phyloP scores from a whole-genome alignment of 2,113 vertebrate species.

The Coptodon rendalli region DNA sequence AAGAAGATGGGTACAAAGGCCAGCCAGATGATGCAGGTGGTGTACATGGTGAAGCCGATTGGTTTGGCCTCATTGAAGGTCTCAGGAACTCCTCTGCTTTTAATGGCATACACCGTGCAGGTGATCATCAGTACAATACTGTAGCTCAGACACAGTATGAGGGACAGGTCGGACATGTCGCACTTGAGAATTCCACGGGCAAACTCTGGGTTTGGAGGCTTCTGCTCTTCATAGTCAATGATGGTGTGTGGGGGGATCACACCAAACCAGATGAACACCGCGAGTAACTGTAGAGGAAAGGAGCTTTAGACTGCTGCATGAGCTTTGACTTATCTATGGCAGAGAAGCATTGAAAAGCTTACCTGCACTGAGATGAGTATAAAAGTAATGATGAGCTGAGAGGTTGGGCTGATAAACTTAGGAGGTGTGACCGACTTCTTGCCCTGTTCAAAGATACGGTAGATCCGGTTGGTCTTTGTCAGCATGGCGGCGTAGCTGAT shows the following conservation, averaged over 20 bases:
- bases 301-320: not conserved
- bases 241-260: slow-evolving; percentile 78
- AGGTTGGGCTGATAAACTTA: slow-evolving; percentile 81
- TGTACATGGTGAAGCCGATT: slow-evolving; percentile 89
- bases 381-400: slow-evolving; percentile 83
- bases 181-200: slow-evolving; percentile 87
- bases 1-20: slow-evolving; percentile 93
- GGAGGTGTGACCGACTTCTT: slow-evolving; percentile 80
- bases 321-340: not conserved
- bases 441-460: slow-evolving; percentile 83
- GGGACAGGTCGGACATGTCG: slow-evolving; percentile 87
- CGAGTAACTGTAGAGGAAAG: slow-evolving; percentile 63
- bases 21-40: slow-evolving; percentile 87
- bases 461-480: slow-evolving; percentile 85
- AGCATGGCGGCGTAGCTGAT: slow-evolving; percentile 80
- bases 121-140: slow-evolving; percentile 87
- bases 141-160: slow-evolving; percentile 84
- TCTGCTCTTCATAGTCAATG: slow-evolving; percentile 86
- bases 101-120: slow-evolving; percentile 86
- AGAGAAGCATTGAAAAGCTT: not conserved
- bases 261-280: slow-evolving; percentile 80
- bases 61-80: slow-evolving; percentile 92
- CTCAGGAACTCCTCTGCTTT: slow-evolving; percentile 85
- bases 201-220: slow-evolving; percentile 80
- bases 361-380: slow-evolving; percentile 74